Base-by-base conservation (phyloP, 2,113 vertebrate species). In the Mormyrus lacerda region DNA sequence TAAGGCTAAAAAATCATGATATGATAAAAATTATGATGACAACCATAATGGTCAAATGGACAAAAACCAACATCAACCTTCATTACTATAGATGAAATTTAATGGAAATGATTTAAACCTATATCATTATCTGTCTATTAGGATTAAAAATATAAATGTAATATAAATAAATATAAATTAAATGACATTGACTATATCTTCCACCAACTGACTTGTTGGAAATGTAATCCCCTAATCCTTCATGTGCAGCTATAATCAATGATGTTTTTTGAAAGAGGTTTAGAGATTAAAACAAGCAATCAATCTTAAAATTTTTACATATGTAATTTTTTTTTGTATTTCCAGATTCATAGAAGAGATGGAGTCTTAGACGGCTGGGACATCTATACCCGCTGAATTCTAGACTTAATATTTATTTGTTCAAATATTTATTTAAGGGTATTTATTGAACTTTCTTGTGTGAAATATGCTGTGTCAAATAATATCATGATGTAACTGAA, bases 281-380 rank as follows among this genome's bases (percentile, higher is more conserved):
- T 88, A 39, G 15, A 31, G 7, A 21, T 31, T 19, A 89, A 50
- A 27, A 8, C 27, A 39, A 24, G 51, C 3, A 35, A 51, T 53
- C 31, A 83, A 82, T 35, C 24, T 44, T n/a, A 42, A 50, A 50
- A 7, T 21, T 83, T 19, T 65, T 58, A 44, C 24, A 13, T 27
- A 31, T 35, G 48, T 87, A 53, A 1, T 53, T 1, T 76, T 86
- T 35, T 87, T 61, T 85, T 91, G 92, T 47, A 85, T 53, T 92
- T 94, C 27, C 94, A 96, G 96, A 91, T 92, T 90, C 92, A 87
- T 95, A 95, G 91, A 93, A 50, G 90, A 93, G 93, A 93, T 93
- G 93, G 95, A 93, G 94, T 96, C 94, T 95, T 95, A 95, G 27
- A 88, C 89, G 47, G 89, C 89, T 35, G 21, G 79, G 45, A 47